A percentile compares a stretch with the other conserved stretches of the same genome.
phyloP scores from a whole-genome alignment of 2,113 vertebrate species.

The Trematomus loennbergii region DNA sequence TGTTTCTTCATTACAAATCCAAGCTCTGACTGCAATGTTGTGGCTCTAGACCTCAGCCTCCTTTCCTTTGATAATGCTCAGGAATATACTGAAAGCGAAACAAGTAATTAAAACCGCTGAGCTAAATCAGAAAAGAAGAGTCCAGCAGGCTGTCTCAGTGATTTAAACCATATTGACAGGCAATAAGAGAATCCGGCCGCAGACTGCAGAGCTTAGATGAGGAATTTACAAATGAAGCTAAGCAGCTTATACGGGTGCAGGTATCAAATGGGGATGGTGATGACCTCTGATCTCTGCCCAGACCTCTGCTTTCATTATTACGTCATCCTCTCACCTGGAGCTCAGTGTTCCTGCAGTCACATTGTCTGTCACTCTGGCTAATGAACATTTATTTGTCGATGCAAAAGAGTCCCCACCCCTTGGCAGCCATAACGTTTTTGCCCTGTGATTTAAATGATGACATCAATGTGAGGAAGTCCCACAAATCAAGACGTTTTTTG shows the following conservation, averaged over 20 bases:
- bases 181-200: conserved; percentile 26
- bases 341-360: not conserved
- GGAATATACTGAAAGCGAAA: conserved; percentile 4
- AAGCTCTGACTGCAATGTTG: not conserved
- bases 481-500: not conserved
- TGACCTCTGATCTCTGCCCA: conserved; percentile 35
- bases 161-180: conserved; percentile 60
- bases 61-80: not conserved
- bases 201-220: conserved; percentile 52
- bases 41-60: not conserved
- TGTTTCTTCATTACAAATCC: not conserved
- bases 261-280: conserved; percentile 60
- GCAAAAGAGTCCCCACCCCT: too few relatives aligned
- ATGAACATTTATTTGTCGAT: not conserved
- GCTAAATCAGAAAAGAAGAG: conserved; percentile 34
- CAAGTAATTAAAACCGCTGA: not conserved
- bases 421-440: too few relatives aligned
- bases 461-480: not conserved
- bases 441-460: too few relatives aligned
- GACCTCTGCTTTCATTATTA: not conserved
- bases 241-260: conserved; percentile 69
- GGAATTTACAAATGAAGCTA: conserved; percentile 70
- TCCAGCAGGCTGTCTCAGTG: conserved; percentile 34
- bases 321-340: not conserved
- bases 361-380: not conserved